A percentile compares a stretch with the other conserved stretches of the same genome.
Conservation (phyloP, 92 coral and sea anemone species). For the Parazoanthus darwini region DNA sequence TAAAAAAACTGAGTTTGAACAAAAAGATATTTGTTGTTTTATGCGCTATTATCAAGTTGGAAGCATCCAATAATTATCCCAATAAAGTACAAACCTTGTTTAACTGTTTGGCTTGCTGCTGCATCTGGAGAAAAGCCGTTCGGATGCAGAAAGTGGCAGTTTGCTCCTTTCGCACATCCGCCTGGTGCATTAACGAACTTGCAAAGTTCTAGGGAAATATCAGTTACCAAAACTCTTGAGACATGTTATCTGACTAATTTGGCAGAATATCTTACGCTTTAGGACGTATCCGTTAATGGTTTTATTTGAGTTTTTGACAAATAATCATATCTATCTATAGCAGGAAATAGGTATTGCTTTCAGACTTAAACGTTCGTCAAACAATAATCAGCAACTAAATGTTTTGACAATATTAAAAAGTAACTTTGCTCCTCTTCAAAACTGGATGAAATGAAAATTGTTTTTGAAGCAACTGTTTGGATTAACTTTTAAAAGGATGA, state of each 20-base stretch:
- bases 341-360: too few relatives aligned
- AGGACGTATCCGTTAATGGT: too few relatives aligned
- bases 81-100: constrained; percentile 13
- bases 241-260: not conserved
- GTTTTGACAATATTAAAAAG: too few relatives aligned
- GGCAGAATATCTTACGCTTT: not conserved
- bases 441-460: too few relatives aligned
- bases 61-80: not conserved
- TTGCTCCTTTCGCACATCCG: constrained; percentile 44
- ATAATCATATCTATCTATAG: too few relatives aligned
- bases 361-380: too few relatives aligned
- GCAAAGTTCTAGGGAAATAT: constrained; percentile 20
- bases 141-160: constrained; percentile 41
- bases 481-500: too few relatives aligned
- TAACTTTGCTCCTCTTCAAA: too few relatives aligned
- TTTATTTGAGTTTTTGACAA: too few relatives aligned
- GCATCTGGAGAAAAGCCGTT: not conserved
- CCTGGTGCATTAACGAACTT: constrained; percentile 36
- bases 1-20: not conserved
- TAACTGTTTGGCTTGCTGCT: not conserved
- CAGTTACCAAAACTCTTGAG: not conserved
- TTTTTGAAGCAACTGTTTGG: too few relatives aligned
- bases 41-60: not conserved
- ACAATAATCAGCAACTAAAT: too few relatives aligned
- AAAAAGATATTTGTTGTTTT: not conserved